Base-by-base conservation (phyloP, 2,113 vertebrate genomes). In the Malurus cyaneus region DNA sequence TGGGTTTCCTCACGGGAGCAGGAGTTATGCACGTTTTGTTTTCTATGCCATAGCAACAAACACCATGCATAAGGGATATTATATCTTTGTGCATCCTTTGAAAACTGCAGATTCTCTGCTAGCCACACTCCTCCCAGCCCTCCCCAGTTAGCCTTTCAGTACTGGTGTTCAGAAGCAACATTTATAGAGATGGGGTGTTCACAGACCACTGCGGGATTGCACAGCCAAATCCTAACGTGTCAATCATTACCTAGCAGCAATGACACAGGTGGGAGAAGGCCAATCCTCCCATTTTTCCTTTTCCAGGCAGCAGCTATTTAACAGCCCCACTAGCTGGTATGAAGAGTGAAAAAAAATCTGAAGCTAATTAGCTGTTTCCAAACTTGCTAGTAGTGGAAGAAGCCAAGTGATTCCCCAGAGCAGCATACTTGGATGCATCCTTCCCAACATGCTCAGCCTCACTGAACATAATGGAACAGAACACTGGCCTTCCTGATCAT, bases 11-110 rank as follows among this genome's bases (percentile, higher is more conserved):
- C 89, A 89, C 53, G 36, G 95, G 88, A 91, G 81, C 91, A 88
- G 65, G 34, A 88, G 72, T 86, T 77, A 96, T 95, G 94, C 90
- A 94, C 86, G 0, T 92, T 95, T 91, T 70, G 88, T 86, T 95
- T 96, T 96, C 97, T 97, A 86, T 93, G 89, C 92, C 97, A 94
- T 97, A 97, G 97, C 97, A 97, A 95, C 96, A 97, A 97, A 97
- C 96, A 97, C 96, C 97, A 97, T 98, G 96, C 97, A 98, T 98
- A 98, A 98, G 98, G 98, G 98, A 98, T 98, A 98, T 97, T 98
- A 98, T 98, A 98, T 98, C 94, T 97, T 98, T 98, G 98, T 98
- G 97, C 97, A 98, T 96, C 97, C 95, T 94, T 94, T 92, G 72
- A 94, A 92, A 95, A 96, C 96, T 98, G 96, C 95, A 94, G 73